Conservation (phyloP, 2,113 vertebrate species). For the Vidua macroura region DNA sequence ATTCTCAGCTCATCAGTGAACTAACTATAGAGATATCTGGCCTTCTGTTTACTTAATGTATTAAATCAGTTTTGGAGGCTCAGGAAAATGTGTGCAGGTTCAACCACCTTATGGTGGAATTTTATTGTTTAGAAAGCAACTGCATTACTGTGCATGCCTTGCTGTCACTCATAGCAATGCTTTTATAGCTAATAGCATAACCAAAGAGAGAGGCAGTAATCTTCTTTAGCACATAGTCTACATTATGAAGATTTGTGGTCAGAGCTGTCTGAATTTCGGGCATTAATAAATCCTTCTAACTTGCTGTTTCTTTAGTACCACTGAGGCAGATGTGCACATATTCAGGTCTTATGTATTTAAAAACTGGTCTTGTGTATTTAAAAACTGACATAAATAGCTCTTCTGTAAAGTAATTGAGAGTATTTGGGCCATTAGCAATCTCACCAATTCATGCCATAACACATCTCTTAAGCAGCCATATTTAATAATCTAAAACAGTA, state of each 20-base stretch:
- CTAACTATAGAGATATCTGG: neutral
- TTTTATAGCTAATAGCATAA: neutral
- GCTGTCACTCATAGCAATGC: neutral
- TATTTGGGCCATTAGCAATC: neutral
- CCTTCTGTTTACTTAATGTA: neutral
- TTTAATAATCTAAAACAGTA: neutral
- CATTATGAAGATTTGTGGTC: neutral
- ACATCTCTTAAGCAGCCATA: neutral
- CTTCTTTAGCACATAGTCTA: neutral
- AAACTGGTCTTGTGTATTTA: neutral
- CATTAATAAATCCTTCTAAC: neutral
- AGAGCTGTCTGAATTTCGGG: neutral
- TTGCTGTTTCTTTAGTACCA: neutral
- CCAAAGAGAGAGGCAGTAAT: conserved; percentile 6
- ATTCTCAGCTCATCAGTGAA: neutral
- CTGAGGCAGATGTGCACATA: neutral
- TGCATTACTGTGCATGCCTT: neutral
- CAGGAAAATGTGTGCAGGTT: neutral
- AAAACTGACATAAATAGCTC: neutral
- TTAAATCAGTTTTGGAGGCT: neutral
- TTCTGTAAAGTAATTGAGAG: neutral
- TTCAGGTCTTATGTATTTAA: neutral
- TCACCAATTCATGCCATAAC: neutral
- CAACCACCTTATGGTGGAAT: neutral
- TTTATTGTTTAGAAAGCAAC: neutral